A percentile compares a stretch with the other conserved stretches of the same genome.
These are phyloP conservation scores for Schizaphis graminum DNA, from an alignment of 2,888 invertebrate genomes.

Conservation along the genomic window DNA sequence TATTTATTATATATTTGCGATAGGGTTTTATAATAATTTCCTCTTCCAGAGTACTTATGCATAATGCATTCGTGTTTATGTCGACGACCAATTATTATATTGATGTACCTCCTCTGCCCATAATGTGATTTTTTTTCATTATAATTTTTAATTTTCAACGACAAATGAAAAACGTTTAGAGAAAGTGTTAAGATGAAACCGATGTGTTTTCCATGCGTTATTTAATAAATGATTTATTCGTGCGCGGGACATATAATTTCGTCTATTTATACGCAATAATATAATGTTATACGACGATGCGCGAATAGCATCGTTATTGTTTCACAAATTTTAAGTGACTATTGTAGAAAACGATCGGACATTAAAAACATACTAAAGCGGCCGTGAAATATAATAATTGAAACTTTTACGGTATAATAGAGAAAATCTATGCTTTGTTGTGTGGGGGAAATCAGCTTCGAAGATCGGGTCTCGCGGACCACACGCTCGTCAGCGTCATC, in stretches of 20 bases:
- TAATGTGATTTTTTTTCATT: constrained; percentile 3
- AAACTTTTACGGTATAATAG: background rate
- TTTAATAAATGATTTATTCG: background rate
- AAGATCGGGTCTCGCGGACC: background rate
- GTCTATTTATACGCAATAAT: background rate
- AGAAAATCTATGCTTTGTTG: constrained; percentile 9
- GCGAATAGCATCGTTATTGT: background rate
- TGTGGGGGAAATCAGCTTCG: constrained; percentile 1
- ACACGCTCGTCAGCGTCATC: background rate
- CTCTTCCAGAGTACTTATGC: background rate
- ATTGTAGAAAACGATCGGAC: background rate
- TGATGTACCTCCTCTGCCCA: background rate
- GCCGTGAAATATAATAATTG: background rate
- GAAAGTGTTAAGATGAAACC: constrained; percentile 12
- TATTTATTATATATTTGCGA: background rate
- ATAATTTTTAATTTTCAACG: background rate
- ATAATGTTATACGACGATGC: background rate
- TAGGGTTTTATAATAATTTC: background rate
- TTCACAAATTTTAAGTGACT: background rate
- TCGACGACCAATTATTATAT: background rate
- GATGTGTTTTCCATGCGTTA: background rate
- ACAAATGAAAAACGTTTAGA: background rate
- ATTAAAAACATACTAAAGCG: background rate
- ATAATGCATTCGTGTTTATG: background rate
- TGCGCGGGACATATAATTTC: background rate